phyloP scores from a whole-genome alignment of 2,113 vertebrate species.

The Muntiacus muntjak region DNA sequence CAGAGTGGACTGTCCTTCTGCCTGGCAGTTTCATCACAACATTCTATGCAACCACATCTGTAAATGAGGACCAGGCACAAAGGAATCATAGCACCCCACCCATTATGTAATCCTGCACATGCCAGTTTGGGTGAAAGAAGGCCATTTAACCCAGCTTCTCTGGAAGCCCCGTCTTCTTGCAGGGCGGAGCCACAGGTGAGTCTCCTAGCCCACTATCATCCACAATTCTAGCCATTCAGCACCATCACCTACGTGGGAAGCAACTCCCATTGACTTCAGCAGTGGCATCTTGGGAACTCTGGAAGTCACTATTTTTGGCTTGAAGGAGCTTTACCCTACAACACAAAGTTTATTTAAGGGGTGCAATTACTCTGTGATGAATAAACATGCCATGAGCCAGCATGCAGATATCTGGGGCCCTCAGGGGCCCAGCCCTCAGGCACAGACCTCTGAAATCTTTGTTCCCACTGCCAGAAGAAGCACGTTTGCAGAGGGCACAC shows the following conservation, averaged over 20 bases:
- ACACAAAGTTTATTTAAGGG: not conserved
- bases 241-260: not conserved
- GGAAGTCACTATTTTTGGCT: not conserved
- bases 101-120: not conserved
- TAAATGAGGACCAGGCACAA: not conserved
- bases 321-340: not conserved
- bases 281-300: not conserved
- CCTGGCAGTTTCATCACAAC: not conserved
- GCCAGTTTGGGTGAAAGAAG: not conserved
- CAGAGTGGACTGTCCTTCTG: not conserved
- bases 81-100: not conserved
- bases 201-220: not conserved
- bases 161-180: not conserved
- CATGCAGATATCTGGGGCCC: not conserved
- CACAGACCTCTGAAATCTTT: not conserved
- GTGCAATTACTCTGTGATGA: not conserved
- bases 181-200: not conserved
- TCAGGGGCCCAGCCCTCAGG: fast-evolving
- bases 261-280: not conserved
- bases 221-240: not conserved
- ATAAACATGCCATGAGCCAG: not conserved
- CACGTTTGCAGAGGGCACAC: not conserved
- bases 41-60: not conserved
- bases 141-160: not conserved
- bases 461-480: not conserved